phyloP scores from a whole-genome alignment of 2,888 invertebrate genomes.

The Ernsta delagoae region DNA sequence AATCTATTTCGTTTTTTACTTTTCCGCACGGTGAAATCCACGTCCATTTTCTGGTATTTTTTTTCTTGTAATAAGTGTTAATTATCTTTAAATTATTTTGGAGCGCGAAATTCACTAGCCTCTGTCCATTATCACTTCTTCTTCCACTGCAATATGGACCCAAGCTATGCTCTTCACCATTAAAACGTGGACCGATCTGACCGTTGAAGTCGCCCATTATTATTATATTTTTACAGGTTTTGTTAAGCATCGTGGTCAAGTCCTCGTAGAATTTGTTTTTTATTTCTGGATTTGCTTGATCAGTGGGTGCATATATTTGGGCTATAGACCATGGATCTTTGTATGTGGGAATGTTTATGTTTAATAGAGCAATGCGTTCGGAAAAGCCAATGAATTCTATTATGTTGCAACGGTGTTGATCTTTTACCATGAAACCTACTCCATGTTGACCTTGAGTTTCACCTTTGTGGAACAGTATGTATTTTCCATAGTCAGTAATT shows the following conservation, averaged over 20 bases:
- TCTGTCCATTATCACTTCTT: conserved; percentile 5
- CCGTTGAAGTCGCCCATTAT: conserved; percentile 3
- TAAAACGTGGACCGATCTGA: background rate
- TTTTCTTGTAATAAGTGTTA: background rate
- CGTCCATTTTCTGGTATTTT: conserved; percentile 1
- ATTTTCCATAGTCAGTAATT: background rate
- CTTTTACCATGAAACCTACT: background rate
- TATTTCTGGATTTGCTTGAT: background rate
- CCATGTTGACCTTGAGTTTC: background rate
- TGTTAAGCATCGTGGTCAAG: background rate
- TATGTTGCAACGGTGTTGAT: background rate
- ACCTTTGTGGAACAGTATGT: conserved; percentile 1
- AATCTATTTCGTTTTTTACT: conserved; percentile 5
- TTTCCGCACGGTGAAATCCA: background rate
- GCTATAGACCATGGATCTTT: background rate
- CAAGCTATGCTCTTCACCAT: background rate
- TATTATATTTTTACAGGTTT: background rate
- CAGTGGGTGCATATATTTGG: conserved; percentile 2
- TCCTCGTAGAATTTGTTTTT: background rate
- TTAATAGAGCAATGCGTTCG: background rate
- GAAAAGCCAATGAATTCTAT: background rate
- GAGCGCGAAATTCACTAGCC: background rate
- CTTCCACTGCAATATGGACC: background rate
- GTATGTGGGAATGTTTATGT: background rate
- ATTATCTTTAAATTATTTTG: background rate